Base-by-base conservation (phyloP, 2,888 invertebrate species). In the Lymantria dispar region DNA sequence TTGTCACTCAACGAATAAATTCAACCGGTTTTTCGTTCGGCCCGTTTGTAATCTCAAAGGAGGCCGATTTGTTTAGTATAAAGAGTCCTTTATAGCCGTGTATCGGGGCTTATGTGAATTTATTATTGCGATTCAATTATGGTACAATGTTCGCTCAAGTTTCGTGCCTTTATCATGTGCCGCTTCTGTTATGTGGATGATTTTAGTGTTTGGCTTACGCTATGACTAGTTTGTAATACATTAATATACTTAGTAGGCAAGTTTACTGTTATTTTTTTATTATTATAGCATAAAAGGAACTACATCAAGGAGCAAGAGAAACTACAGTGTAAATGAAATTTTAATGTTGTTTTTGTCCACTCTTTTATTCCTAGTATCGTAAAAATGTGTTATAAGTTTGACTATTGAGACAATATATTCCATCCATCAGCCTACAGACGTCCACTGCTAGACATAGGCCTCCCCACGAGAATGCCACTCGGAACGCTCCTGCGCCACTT, bases 71-170 rank as follows among this genome's bases (percentile, higher is more conserved):
- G 88, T 91, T 88, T 87, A 83, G 84, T 81, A 88, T 87, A 89
- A 91, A 91, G 87, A 80, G 75, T 81, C 83, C 83, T 85, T 87
- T 87, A 83, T 76, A 76, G 78, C 72, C 72, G 74, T 75, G 76
- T 85, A 85, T 83, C 77, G 78, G 22, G 22, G 75, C 68, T 81
- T 74, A 81, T 81, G 83, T 72, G 85, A 86, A 83, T 86, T 83
- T 87, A 87, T 85, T 90, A 90, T 87, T 87, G 87, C 90, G 80
- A 85, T 91, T 89, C 87, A 91, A 89, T 89, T 89, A 89, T 85
- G 81, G 62, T 69, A 77, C 83, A 82, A 79, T 78, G 80, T 77
- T 79, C 80, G 79, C 68, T 83, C 86, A 74, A 78, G 81, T 83
- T 84, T 78, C 83, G 62, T 61, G 45, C 53, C 59, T 68, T 68